Base-by-base conservation (phyloP, 2,888 invertebrate species). In the Platycheirus rosarum region DNA sequence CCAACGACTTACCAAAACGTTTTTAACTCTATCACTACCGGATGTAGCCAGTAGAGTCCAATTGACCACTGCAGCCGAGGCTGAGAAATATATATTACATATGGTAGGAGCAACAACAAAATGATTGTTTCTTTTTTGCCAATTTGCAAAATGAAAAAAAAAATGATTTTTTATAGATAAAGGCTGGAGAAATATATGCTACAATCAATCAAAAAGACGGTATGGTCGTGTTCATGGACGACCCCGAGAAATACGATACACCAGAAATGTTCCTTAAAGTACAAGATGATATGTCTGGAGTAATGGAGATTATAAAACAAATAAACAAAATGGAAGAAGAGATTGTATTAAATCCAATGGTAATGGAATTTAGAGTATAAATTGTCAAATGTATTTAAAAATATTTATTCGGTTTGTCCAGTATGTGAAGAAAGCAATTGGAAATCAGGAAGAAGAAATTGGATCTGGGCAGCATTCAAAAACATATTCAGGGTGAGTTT, bases 121-220 rank as follows among this genome's bases (percentile, higher is more conserved):
- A n/a, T n/a, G n/a, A n/a, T n/a, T n/a, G n/a, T n/a, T n/a, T n/a
- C n/a, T n/a, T n/a, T n/a, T n/a, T n/a, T n/a, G n/a, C n/a, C n/a
- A n/a, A n/a, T n/a, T n/a, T n/a, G n/a, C n/a, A n/a, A n/a, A n/a
- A n/a, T n/a, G n/a, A n/a, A 26, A 26, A 26, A 26, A 26, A 26
- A 4, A 26, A 4, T 18, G n/a, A 13, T n/a, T 16, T 11, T 69
- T 87, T 87, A 32, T 86, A 98, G 97, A 98, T 99, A 87, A 97
- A 98, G 91, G 97, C 97, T 89, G 96, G 97, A 66, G 97, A 98
- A 92, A 98, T 99, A 86, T 98, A 95, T 91, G 98, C 98, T 23
- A 96, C 96, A 87, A 98, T 99, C 85, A 98, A 98, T 91, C 97
- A 98, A 91, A 97, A 97, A 90, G 98, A 98, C 91, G 98, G 98